Base-by-base conservation (phyloP, 2,888 invertebrate species). In the Drosophila subquinaria region DNA sequence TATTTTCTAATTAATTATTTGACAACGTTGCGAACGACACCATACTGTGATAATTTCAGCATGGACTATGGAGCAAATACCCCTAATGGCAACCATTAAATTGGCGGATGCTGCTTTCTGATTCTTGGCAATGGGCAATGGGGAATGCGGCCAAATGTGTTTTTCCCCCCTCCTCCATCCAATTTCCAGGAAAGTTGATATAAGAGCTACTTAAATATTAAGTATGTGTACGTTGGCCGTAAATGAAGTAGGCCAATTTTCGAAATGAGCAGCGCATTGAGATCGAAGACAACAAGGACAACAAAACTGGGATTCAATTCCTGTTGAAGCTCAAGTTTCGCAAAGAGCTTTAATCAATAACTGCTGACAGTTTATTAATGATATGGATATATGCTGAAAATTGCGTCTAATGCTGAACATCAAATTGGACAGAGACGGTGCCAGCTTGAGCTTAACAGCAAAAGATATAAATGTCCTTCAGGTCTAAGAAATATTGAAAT, bases 1-100 rank as follows among this genome's bases (percentile, higher is more conserved):
- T 87, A 87, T 90, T 88, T 87, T 87, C 86, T 90, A 90, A 87
- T 87, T 87, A 87, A 87, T 87, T 87, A 87, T 87, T 87, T 90
- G 89, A 87, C 86, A 88, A 81, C 64, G 52, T 60, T 69, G 73
- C 75, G 69, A 69, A 68, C 69, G 53, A 62, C 57, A 70, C 70
- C 57, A 65, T 53, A 57, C 79, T 72, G 89, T 72, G 86, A 86
- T 85, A 85, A 85, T 82, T 83, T 79, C 77, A 69, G 61, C 76
- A 84, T 81, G 71, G 71, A 69, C 70, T 71, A 62, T 67, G 74
- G 57, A 57, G 57, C 50, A 36, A 35, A 61, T 57, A 63, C 47
- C 38, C 51, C 60, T 72, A 88, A 81, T 88, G 89, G 81, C 79
- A 47, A 53, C 62, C 84, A 87, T 89, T 83, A 83, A 88, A 87